Evolutionary conservation across 2,113 vertebrate species (phyloP).

Genomic region (Danio rerio): DNA sequence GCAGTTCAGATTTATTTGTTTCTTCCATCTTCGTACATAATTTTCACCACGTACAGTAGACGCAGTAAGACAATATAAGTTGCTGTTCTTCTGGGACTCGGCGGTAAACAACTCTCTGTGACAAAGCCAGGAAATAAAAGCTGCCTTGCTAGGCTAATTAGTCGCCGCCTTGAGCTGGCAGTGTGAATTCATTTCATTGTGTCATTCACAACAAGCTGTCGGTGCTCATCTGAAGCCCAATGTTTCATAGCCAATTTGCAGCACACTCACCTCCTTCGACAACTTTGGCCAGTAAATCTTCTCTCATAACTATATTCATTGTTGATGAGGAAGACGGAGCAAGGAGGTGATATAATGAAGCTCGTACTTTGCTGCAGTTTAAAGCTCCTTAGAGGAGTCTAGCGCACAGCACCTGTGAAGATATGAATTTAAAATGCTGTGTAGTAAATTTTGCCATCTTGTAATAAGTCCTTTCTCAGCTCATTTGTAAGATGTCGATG

Average conservation of each 20-base stretch:
- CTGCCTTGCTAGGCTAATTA: conserved; percentile 79
- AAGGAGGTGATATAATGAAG: conserved; percentile 68
- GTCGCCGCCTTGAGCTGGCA: conserved; percentile 66
- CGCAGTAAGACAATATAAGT: conserved; percentile 32
- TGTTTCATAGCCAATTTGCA: conserved; percentile 75
- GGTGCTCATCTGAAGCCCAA: conserved; percentile 60
- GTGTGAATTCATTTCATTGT: conserved; percentile 72
- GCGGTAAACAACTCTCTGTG: conserved; percentile 59
- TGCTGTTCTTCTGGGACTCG: conserved; percentile 53
- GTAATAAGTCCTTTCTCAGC: conserved; percentile 45
- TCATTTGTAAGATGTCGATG: conserved; percentile 49
- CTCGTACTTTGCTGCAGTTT: conserved; percentile 61
- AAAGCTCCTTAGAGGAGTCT: conserved; percentile 67
- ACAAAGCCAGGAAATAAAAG: conserved; percentile 74
- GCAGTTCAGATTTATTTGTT: conserved; percentile 10
- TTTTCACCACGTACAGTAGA: conserved; percentile 5
- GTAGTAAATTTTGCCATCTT: conserved; percentile 40
- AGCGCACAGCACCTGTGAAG: conserved; percentile 51
- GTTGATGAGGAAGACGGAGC: conserved; percentile 66
- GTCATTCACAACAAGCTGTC: conserved; percentile 64
- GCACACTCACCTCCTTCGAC: conserved; percentile 67
- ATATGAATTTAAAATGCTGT: conserved; percentile 47
- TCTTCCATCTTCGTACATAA: conserved; percentile 20
- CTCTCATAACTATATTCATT: conserved; percentile 78
- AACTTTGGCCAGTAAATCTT: conserved; percentile 75